Percentiles rank a stretch among this genome's conserved stretches.
Conservation (phyloP, 2,797 vertebrate species). For the Anniella stebbinsi region DNA sequence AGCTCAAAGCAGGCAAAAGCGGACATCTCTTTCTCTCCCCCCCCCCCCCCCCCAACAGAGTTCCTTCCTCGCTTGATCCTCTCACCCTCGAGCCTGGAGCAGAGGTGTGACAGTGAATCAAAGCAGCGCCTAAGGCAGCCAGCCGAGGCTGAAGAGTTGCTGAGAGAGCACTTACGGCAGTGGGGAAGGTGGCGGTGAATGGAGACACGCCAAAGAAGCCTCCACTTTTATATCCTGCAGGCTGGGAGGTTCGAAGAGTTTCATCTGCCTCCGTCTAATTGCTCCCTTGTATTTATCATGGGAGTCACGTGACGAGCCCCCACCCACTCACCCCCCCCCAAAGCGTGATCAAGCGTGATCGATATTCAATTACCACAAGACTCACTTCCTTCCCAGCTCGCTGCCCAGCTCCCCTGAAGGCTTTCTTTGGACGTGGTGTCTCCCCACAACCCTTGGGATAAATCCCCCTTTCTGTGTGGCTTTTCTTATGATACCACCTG, state of each 20-base stretch:
- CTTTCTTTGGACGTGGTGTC: not conserved
- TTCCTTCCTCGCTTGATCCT: no score
- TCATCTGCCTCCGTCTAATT: conserved; percentile 78
- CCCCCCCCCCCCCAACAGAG: no score
- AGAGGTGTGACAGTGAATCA: not conserved
- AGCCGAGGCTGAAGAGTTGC: not conserved
- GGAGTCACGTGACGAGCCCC: conserved; percentile 73
- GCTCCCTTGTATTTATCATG: conserved; percentile 61
- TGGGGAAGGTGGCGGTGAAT: not conserved
- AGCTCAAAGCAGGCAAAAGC: not conserved
- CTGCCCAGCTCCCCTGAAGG: conserved; percentile 24
- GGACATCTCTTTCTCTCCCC: no score
- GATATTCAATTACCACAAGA: conserved; percentile 72
- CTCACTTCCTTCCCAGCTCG: conserved; percentile 51
- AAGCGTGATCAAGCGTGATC: conserved; percentile 43
- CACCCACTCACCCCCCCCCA: conserved; percentile 60
- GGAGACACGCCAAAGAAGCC: conserved; percentile 47
- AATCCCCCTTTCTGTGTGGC: conserved; percentile 1
- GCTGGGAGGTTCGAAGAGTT: conserved; percentile 73
- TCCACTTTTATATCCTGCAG: conserved; percentile 79
- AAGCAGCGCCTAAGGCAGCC: not conserved
- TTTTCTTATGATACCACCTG: conserved; percentile 54
- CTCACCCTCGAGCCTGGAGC: no score
- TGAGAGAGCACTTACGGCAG: conserved; percentile 61
- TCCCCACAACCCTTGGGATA: not conserved